These are phyloP conservation scores for Carollia perspicillata DNA, from an alignment of 2,113 vertebrate species.

Conservation along the genomic window DNA sequence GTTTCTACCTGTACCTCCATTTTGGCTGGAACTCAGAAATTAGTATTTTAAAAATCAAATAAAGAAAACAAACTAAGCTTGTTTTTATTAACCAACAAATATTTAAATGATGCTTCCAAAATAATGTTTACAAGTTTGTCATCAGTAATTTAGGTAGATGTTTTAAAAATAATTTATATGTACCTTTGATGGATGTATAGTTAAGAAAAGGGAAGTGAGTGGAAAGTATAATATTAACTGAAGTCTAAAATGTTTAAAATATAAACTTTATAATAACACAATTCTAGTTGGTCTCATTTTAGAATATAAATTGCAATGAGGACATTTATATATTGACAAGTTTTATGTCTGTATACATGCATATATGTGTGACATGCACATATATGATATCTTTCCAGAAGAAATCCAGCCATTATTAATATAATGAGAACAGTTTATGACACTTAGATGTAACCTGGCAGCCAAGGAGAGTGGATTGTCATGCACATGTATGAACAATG, in stretches of 20 bases:
- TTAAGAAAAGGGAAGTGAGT: background rate
- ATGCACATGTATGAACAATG: no score
- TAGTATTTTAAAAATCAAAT: background rate
- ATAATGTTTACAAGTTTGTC: background rate
- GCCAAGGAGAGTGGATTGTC: no score
- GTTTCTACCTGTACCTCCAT: no score
- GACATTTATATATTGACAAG: background rate
- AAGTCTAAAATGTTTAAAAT: background rate
- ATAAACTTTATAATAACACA: background rate
- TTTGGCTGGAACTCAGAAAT: background rate
- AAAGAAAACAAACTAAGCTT: background rate
- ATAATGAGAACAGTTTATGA: no score
- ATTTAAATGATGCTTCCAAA: background rate
- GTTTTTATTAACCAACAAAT: background rate
- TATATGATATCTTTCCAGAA: no score
- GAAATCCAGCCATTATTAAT: no score
- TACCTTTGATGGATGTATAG: background rate
- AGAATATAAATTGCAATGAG: background rate
- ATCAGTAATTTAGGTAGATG: background rate
- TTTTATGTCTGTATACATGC: background rate
- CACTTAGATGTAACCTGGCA: no score
- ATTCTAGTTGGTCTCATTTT: background rate
- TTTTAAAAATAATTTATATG: background rate
- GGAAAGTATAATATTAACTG: background rate
- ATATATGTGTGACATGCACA: background rate